Evolutionary conservation across 2,113 vertebrate genomes (phyloP).

Genomic region (Dinomys branickii): DNA sequence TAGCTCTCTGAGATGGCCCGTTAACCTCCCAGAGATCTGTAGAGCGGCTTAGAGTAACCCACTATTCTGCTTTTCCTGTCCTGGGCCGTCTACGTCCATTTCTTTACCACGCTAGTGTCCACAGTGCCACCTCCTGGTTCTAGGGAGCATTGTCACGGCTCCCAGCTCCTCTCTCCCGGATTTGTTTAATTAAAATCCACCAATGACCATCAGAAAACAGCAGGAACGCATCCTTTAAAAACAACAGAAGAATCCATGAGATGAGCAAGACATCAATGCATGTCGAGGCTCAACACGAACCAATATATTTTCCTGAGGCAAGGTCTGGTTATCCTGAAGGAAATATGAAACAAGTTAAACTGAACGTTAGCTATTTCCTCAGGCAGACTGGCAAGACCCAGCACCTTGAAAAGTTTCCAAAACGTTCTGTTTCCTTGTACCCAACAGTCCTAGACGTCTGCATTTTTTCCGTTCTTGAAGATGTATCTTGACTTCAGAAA

Average conservation of each 20-base stretch:
- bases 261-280: not conserved
- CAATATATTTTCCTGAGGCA: not conserved
- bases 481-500: slow-evolving; percentile 18
- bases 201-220: slow-evolving; percentile 27
- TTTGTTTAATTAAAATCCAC: slow-evolving; percentile 55
- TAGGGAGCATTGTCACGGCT: slow-evolving; percentile 63
- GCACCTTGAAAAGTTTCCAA: not conserved
- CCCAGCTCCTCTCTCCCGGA: slow-evolving; percentile 3
- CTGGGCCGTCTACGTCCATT: not conserved
- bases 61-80: not conserved
- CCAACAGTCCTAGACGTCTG: not conserved
- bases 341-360: not conserved
- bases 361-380: not conserved
- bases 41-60: not conserved
- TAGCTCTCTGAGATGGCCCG: slow-evolving; percentile 46
- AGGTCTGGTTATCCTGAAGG: slow-evolving; percentile 35
- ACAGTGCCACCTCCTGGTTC: slow-evolving; percentile 88
- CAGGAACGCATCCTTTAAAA: not conserved
- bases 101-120: slow-evolving; percentile 79
- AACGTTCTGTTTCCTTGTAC: not conserved
- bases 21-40: not conserved
- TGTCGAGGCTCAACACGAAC: not conserved
- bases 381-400: not conserved
- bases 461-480: not conserved
- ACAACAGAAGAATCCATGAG: not conserved